A percentile compares a stretch with the other conserved stretches of the same genome.
Evolutionary conservation across 2,888 invertebrate species (phyloP).

Genomic region (Drosophila kanekoi): DNA sequence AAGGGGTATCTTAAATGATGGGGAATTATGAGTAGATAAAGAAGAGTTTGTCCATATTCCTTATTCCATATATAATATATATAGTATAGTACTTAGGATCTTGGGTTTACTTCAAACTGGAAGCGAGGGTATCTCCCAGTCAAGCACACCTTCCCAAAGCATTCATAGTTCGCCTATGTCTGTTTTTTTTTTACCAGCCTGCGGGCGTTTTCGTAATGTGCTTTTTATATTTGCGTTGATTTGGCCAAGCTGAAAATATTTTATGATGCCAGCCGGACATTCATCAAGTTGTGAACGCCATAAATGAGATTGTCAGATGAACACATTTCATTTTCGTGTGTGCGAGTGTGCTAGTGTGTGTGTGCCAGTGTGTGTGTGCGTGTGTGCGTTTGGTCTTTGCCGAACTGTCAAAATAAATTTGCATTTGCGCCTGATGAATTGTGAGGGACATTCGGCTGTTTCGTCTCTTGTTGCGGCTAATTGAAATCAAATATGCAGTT

Average conservation of each 20-base stretch:
- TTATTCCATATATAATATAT: no score
- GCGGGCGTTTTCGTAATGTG: constrained; percentile 54
- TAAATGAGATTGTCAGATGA: constrained; percentile 67
- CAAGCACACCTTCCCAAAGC: rapidly evolving
- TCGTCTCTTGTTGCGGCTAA: constrained; percentile 31
- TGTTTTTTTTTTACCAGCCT: constrained; percentile 24
- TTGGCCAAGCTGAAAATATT: constrained; percentile 60
- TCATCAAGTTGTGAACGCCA: constrained; percentile 63
- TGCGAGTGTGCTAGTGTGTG: not conserved
- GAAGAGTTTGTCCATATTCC: no score
- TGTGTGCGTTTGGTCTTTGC: constrained; percentile 7
- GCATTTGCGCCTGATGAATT: constrained; percentile 44
- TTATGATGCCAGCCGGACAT: constrained; percentile 48
- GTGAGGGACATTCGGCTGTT: constrained; percentile 10
- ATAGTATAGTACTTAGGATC: no score
- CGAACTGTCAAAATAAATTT: constrained; percentile 64
- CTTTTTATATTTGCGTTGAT: constrained; percentile 58
- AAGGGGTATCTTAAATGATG: not conserved
- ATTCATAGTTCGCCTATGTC: not conserved
- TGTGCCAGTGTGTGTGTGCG: constrained; percentile 4
- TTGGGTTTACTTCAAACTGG: not conserved
- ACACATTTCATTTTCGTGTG: constrained; percentile 31
- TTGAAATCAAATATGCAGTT: constrained; percentile 76
- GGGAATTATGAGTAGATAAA: no score
- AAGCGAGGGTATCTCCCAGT: constrained; percentile 22